Evolutionary conservation across 2,113 vertebrate species (phyloP).

Genomic region (Cynoglossus semilaevis): DNA sequence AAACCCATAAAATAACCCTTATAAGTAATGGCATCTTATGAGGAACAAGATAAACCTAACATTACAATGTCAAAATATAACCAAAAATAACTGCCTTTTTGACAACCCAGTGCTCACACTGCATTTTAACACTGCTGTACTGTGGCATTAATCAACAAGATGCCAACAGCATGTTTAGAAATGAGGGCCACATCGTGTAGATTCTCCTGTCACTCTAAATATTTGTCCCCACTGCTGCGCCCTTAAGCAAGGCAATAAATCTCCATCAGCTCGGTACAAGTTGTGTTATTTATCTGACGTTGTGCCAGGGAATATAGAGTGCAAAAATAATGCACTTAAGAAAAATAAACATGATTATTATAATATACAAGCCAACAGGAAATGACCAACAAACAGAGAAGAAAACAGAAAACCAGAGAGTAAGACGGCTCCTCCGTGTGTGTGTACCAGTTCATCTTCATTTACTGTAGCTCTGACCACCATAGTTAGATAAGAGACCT

Average conservation of each 20-base stretch:
- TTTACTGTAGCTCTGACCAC: conserved; percentile 3
- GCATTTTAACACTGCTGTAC: conserved; percentile 4
- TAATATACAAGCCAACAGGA: no score
- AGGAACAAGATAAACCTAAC: no score
- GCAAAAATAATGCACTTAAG: conserved; percentile 8
- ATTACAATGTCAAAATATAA: no score
- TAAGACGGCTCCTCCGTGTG: background rate
- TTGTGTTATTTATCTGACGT: conserved; percentile 44
- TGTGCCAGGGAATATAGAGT: conserved; percentile 9
- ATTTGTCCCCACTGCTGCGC: conserved; percentile 21
- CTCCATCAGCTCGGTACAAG: conserved; percentile 22
- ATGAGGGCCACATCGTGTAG: conserved; percentile 14
- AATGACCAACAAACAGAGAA: background rate
- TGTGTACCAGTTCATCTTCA: background rate
- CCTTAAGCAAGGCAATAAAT: conserved; percentile 39
- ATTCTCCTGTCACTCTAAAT: conserved; percentile 24
- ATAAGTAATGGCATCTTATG: no score
- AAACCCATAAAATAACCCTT: no score
- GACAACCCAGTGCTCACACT: no score
- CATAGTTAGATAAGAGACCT: conserved; percentile 11
- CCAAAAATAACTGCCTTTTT: no score
- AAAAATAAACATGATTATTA: conserved; percentile 1
- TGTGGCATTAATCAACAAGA: conserved; percentile 27
- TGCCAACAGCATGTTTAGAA: conserved; percentile 29
- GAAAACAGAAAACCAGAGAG: background rate